These are phyloP conservation scores for Punctoribates punctum DNA, from an alignment of 2,888 invertebrate species.

Conservation along the genomic window DNA sequence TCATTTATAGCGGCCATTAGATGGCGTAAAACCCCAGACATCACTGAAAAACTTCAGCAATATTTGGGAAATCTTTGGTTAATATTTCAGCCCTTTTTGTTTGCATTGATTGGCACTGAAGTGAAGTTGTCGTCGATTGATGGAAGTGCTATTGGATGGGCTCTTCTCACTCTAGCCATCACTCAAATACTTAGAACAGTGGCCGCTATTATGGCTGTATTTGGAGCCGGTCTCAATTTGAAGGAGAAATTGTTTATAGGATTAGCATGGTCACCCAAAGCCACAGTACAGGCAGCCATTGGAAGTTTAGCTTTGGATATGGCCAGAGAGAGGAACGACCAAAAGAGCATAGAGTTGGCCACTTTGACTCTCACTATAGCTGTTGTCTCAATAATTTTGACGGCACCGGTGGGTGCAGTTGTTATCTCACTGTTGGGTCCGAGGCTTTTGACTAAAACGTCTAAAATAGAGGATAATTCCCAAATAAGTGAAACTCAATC, in stretches of 20 bases:
- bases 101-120: slow-evolving; percentile 87
- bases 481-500: too few relatives aligned
- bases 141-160: slow-evolving; percentile 51
- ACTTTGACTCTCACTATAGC: slow-evolving; percentile 68
- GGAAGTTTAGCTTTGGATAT: slow-evolving; percentile 63
- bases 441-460: too few relatives aligned
- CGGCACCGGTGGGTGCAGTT: slow-evolving; percentile 61
- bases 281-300: slow-evolving; percentile 77
- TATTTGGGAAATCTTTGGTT: slow-evolving; percentile 89
- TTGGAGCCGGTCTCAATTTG: slow-evolving; percentile 71
- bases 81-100: slow-evolving; percentile 90
- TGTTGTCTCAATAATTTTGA: slow-evolving; percentile 75
- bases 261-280: slow-evolving; percentile 90
- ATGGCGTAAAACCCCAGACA: slow-evolving; percentile 59
- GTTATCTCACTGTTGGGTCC: neutral
- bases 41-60: slow-evolving; percentile 59
- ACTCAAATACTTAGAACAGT: slow-evolving; percentile 59
- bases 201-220: slow-evolving; percentile 54
- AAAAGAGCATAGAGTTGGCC: slow-evolving; percentile 51
- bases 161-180: slow-evolving; percentile 53
- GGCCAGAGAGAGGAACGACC: slow-evolving; percentile 53
- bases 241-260: slow-evolving; percentile 89
- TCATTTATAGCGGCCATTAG: slow-evolving; percentile 73
- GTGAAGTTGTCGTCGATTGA: slow-evolving; percentile 52
- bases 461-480: too few relatives aligned